phyloP scores from a whole-genome alignment of 2,797 vertebrate genomes.

The Phoebastria nigripes region DNA sequence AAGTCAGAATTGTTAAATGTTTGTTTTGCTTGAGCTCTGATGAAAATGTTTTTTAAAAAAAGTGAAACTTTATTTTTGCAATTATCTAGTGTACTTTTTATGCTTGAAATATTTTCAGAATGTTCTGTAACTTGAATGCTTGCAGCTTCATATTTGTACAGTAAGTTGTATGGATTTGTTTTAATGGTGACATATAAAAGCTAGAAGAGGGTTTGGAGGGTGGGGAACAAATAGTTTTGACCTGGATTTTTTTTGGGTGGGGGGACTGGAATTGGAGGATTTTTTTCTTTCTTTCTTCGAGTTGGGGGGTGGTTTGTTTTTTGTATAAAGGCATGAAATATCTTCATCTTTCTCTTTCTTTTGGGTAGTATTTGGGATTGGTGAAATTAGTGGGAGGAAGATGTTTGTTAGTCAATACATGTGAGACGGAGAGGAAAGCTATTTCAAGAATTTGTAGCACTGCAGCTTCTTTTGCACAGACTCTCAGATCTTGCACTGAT shows the following conservation, averaged over 20 bases:
- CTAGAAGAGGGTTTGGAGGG: not conserved
- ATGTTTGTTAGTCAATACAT: not conserved
- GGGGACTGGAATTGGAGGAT: not conserved
- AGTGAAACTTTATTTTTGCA: conserved; percentile 79
- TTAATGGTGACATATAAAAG: not conserved
- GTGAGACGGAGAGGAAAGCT: not conserved
- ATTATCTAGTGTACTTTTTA: conserved; percentile 70
- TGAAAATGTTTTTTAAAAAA: conserved; percentile 68
- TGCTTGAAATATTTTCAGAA: conserved; percentile 65
- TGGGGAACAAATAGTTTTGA: not conserved
- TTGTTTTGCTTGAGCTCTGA: conserved; percentile 71
- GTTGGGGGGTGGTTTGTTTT: not conserved
- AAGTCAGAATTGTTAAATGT: conserved; percentile 37
- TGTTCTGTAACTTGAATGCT: conserved; percentile 61
- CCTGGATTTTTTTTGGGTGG: accelerated
- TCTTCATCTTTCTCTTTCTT: not conserved
- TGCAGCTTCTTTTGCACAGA: conserved; percentile 12
- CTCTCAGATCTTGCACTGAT: not conserved
- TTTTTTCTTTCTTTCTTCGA: not conserved
- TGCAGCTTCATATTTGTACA: conserved; percentile 60
- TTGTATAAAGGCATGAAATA: not conserved
- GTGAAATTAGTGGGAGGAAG: not conserved
- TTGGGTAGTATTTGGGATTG: not conserved
- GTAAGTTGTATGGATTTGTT: conserved; percentile 16
- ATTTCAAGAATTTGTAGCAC: not conserved